A percentile compares a stretch with the other conserved stretches of the same genome.
Evolutionary conservation across 92 coral and sea anemone species (phyloP).

Genomic region (Palythoa grandis): DNA sequence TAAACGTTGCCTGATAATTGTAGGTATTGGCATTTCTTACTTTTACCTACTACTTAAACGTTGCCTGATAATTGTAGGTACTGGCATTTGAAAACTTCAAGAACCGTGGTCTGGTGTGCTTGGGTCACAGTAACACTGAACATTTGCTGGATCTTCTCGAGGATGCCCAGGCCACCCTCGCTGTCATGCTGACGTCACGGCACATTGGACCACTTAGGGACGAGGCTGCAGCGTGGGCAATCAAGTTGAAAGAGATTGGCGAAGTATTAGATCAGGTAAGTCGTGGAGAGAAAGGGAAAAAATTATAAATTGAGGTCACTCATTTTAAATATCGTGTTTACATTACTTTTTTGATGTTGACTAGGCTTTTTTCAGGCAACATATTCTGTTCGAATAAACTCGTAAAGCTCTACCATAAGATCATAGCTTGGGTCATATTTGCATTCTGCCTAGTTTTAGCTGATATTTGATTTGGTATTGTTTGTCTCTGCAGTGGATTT

Average conservation of each 20-base stretch:
- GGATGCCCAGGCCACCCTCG: constrained; percentile 97
- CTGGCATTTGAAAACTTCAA: constrained; percentile 93
- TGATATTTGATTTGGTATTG: background rate
- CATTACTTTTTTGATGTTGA: too few relatives aligned
- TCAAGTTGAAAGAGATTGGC: constrained; percentile 90
- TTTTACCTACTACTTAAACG: background rate
- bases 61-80: constrained; percentile 55
- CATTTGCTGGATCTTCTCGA: constrained; percentile 88
- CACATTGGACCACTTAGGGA: constrained; percentile 97
- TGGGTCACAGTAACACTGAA: constrained; percentile 93
- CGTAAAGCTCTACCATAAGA: background rate
- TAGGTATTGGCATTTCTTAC: constrained; percentile 79
- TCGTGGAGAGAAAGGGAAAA: background rate
- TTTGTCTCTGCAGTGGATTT: constrained; percentile 77
- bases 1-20: background rate
- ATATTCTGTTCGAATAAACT: too few relatives aligned
- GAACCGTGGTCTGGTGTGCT: constrained; percentile 87
- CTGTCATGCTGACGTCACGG: constrained; percentile 96
- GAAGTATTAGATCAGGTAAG: constrained; percentile 96
- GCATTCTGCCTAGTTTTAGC: background rate
- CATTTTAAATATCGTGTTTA: too few relatives aligned
- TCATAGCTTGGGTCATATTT: background rate
- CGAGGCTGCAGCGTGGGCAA: constrained; percentile 99
- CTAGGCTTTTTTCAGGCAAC: background rate
- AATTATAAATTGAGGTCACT: background rate